These are phyloP conservation scores for Dolichopus griseipennis DNA, from an alignment of 2,888 invertebrate species.

Conservation along the genomic window DNA sequence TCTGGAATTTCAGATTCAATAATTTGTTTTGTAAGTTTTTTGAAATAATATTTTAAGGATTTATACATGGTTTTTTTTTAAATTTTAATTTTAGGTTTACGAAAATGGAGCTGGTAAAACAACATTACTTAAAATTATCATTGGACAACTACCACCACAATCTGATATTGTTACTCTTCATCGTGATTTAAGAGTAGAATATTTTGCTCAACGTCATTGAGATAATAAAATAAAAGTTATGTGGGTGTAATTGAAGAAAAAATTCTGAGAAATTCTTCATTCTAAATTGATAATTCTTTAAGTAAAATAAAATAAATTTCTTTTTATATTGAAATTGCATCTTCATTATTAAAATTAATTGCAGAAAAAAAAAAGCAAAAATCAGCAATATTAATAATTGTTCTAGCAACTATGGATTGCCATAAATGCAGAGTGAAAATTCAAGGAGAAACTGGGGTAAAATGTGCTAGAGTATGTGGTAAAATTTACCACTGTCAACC, in stretches of 20 bases:
- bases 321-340: too few species aligned
- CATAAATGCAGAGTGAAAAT: too few species aligned
- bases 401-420: too few species aligned
- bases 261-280: constrained; percentile 86
- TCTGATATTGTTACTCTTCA: constrained; percentile 79
- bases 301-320: too few species aligned
- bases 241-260: constrained; percentile 79
- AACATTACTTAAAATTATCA: constrained; percentile 87
- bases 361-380: too few species aligned
- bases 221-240: constrained; percentile 91
- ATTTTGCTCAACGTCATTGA: constrained; percentile 95
- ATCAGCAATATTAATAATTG: too few species aligned
- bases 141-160: constrained; percentile 73
- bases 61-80: background rate
- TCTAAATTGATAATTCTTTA: too few species aligned
- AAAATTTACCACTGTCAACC: too few species aligned
- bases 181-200: constrained; percentile 89
- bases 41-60: background rate
- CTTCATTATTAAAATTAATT: too few species aligned
- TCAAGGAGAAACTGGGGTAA: too few species aligned
- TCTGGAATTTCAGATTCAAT: constrained; percentile 90
- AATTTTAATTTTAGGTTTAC: constrained; percentile 43
- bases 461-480: too few species aligned
- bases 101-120: constrained; percentile 98
- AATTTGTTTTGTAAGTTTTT: constrained; percentile 83